Base-by-base conservation (phyloP, 2,797 vertebrate species). In the Pitangus sulphuratus region DNA sequence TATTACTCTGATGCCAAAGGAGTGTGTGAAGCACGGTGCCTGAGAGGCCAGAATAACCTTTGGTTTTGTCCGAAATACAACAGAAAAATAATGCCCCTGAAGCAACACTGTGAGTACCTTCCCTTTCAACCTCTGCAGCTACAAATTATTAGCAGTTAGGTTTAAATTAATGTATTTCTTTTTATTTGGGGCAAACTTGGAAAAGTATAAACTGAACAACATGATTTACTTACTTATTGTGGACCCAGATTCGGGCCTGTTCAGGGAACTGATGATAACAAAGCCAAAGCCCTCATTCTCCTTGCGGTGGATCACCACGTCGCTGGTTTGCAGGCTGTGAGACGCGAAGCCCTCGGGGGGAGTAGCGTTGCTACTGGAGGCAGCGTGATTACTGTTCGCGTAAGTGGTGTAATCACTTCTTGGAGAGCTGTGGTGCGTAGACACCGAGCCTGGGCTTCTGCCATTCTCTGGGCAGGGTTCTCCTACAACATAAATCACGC, bases 261-360 rank as follows among this genome's bases (percentile, higher is more conserved):
- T 99, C 64, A 99, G 98, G 25, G 99, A 99, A 97, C 99, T 99
- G 98, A 99, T 99, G 98, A 99, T 99, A 70, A 99, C 99, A 19
- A 99, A 99, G 44, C 99, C 99, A 13, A 99, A 99, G 50, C 99
- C 99, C 54, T 99, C 99, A 1, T 98, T 99, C 97, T 99, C 99
- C 84, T 99, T 99, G 45, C 99, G 99, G 68, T 99, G 99, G 97
- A 99, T 99, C 92, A 99, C 82, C 84, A 99, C 98, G 0, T 99
- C 99, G 1, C 98, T 99, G 76, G 99, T 98, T 79, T 98, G 99
- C 13, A 98, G 33, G 97, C 98, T 98, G 96, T 98, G 98, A 4
- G 97, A 97, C 2, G 98, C 31, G 15, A 98, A 97, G 94, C 98
- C 98, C 80, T 99, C 99, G 0, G 98, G 97, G 3, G 98, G 92